Conservation (phyloP, 2,113 vertebrate genomes). For the Ochotona curzoniae region DNA sequence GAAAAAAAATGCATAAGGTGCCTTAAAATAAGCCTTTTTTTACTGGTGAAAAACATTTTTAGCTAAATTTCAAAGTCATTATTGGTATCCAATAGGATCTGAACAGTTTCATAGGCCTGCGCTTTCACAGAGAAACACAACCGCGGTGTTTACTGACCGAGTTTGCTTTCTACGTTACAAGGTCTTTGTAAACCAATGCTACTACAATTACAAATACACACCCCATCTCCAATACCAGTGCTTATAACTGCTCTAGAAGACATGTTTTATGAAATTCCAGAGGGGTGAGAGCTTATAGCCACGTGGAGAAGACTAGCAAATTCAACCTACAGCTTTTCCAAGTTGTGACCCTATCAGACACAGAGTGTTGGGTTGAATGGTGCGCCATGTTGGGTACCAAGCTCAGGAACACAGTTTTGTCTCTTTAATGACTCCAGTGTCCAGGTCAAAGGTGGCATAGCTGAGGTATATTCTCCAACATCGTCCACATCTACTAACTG, state of each 20-base stretch:
- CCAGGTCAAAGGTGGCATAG: not conserved
- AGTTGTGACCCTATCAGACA: conserved; percentile 43
- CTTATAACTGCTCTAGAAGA: conserved; percentile 25
- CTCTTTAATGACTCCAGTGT: not conserved
- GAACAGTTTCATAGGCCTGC: not conserved
- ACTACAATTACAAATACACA: not conserved
- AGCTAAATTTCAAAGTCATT: conserved; percentile 31
- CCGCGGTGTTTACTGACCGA: not conserved
- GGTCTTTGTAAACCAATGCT: not conserved
- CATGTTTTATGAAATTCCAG: conserved; percentile 28
- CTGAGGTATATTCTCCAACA: conserved; percentile 25
- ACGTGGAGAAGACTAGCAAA: not conserved
- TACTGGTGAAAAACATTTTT: conserved; percentile 25
- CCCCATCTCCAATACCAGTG: not conserved
- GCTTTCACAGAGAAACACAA: not conserved
- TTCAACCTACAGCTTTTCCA: conserved; percentile 7
- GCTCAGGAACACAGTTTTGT: not conserved
- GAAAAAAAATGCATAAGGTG: not conserved
- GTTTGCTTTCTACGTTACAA: not conserved
- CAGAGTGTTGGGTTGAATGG: not conserved
- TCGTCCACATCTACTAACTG: not conserved
- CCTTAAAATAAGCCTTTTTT: conserved; percentile 14
- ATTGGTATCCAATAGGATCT: not conserved
- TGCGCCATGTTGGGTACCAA: not conserved
- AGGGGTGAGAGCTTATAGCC: not conserved